A percentile compares a stretch with the other conserved stretches of the same genome.
Evolutionary conservation across 2,113 vertebrate species (phyloP).

Genomic region (Hippocampus abdominalis): DNA sequence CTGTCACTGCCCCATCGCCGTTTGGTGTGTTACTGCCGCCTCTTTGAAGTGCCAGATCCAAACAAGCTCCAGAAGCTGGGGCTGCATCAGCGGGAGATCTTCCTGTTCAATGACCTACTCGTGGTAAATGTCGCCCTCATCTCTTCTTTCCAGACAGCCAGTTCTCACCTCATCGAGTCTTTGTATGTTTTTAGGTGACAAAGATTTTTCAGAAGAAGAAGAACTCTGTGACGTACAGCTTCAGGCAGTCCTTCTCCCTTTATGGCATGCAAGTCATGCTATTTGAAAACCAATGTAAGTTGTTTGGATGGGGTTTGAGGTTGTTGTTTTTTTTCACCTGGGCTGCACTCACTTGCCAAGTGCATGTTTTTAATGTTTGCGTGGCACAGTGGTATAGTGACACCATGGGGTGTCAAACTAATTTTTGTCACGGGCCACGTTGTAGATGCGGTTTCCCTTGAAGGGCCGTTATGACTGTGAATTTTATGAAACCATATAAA

Average conservation of each 20-base stretch:
- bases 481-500: too few species aligned
- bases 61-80: conserved; percentile 98
- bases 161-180: conserved; percentile 8
- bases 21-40: conserved; percentile 95
- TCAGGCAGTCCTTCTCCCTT: conserved; percentile 95
- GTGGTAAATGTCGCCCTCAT: conserved; percentile 73
- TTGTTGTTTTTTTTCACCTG: too few species aligned
- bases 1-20: conserved; percentile 92
- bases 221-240: conserved; percentile 96
- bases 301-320: not conserved
- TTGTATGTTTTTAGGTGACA: conserved; percentile 79
- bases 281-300: conserved; percentile 97
- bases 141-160: not conserved
- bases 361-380: too few species aligned
- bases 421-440: too few species aligned
- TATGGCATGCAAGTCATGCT: conserved; percentile 96
- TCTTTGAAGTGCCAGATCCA: conserved; percentile 97
- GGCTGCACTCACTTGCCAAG: too few species aligned
- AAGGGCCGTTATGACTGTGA: too few species aligned
- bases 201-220: conserved; percentile 99
- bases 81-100: conserved; percentile 97
- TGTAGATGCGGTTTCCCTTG: too few species aligned
- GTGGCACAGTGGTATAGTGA: too few species aligned
- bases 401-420: too few species aligned
- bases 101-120: conserved; percentile 98